Evolutionary conservation across 2,797 vertebrate genomes (phyloP).

Genomic region (Argyrosomus regius): DNA sequence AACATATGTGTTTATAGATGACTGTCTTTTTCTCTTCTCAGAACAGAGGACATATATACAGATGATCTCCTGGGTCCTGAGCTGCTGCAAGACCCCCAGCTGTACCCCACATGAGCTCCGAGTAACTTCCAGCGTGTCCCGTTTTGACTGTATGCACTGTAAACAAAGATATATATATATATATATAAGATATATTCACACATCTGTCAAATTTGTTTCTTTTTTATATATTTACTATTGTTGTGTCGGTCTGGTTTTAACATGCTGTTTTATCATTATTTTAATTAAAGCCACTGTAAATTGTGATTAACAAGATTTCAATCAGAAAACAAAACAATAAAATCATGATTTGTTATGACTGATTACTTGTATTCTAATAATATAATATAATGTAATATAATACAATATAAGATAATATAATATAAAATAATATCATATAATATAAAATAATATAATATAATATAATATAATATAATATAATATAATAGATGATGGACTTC

Average conservation of each 20-base stretch:
- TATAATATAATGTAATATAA: neutral
- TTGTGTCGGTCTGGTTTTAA: neutral
- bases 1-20: neutral
- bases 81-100: constrained; percentile 31
- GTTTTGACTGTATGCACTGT: neutral
- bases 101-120: constrained; percentile 38
- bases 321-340: constrained; percentile 1
- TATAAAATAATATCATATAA: too few species aligned
- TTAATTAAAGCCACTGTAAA: neutral
- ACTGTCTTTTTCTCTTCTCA: constrained; percentile 23
- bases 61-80: constrained; percentile 50
- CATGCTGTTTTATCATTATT: neutral
- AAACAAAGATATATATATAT: neutral
- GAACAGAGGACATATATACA: constrained; percentile 53
- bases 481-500: constrained; percentile 27
- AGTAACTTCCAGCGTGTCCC: neutral
- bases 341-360: neutral
- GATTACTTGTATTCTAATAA: neutral
- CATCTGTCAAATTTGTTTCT: neutral
- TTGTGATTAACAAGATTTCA: constrained; percentile 14
- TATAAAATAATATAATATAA: constrained; percentile 11
- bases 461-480: constrained; percentile 10
- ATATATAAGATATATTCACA: neutral
- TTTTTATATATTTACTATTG: neutral
- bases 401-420: neutral